Conservation (phyloP, 2,113 vertebrate genomes). For the Bettongia penicillata region DNA sequence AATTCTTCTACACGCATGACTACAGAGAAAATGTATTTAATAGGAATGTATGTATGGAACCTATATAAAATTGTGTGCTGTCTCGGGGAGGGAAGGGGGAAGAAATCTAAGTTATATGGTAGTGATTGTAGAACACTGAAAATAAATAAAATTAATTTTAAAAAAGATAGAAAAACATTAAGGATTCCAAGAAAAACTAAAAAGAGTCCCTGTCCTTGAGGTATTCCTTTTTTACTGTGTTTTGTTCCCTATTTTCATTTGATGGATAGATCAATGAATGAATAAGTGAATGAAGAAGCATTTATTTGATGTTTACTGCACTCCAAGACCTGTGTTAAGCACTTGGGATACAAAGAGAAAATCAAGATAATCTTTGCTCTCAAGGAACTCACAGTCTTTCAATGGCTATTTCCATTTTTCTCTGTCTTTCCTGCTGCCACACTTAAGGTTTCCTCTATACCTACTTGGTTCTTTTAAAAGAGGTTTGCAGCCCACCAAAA, state of each 20-base stretch:
- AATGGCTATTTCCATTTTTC: neutral
- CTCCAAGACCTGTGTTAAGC: neutral
- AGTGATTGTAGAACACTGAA: too few relatives aligned
- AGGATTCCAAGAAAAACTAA: neutral
- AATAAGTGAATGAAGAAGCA: neutral
- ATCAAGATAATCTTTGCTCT: neutral
- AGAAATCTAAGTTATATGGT: too few relatives aligned
- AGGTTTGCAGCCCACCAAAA: neutral
- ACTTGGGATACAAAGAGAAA: neutral
- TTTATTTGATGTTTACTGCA: neutral
- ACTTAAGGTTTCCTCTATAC: neutral
- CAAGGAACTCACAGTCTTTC: neutral
- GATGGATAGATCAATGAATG: neutral
- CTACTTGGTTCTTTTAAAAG: neutral
- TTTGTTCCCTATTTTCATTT: neutral
- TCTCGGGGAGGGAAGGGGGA: too few relatives aligned
- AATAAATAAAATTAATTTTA: too few relatives aligned
- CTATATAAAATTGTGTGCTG: too few relatives aligned
- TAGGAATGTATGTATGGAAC: too few relatives aligned
- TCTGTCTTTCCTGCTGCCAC: neutral
- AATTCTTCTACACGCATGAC: too few relatives aligned
- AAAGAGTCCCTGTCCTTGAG: neutral
- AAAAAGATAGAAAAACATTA: neutral
- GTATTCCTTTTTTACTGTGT: neutral
- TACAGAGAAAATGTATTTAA: too few relatives aligned